Evolutionary conservation across 37 sponge, comb jelly and placozoan species (phyloP).

Genomic region (Ephydatia muelleri): DNA sequence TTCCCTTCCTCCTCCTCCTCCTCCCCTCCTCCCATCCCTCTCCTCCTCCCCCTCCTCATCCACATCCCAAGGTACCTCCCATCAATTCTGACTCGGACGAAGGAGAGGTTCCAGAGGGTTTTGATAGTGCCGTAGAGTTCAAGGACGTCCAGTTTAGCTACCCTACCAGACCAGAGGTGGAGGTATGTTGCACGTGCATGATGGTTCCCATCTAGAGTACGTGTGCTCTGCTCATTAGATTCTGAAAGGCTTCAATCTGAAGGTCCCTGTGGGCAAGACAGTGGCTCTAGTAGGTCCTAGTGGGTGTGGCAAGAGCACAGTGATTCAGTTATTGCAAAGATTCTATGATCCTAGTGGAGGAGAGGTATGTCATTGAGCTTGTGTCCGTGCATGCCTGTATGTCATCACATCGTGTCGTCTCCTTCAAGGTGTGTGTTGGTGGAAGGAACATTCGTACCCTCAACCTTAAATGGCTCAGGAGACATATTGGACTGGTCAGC

Average conservation of each 20-base stretch:
- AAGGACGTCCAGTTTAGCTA: conserved; percentile 40
- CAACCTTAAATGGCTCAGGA: conserved; percentile 87
- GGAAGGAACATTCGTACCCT: conserved; percentile 70
- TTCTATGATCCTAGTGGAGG: conserved; percentile 77
- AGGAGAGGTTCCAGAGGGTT: conserved; percentile 7
- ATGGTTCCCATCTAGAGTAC: not conserved
- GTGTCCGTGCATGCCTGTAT: not conserved
- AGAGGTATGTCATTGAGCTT: conserved; percentile 5
- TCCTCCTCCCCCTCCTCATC: not conserved
- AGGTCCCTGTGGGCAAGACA: conserved; percentile 67
- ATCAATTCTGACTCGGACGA: conserved; percentile 13
- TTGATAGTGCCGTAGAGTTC: conserved; percentile 16
- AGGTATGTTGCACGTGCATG: not conserved
- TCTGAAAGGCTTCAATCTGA: conserved; percentile 50
- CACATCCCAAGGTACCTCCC: conserved; percentile 20
- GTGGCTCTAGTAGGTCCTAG: conserved; percentile 90
- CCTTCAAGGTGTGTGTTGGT: conserved; percentile 54
- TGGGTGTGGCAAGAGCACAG: conserved; percentile 94
- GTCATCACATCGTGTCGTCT: not conserved
- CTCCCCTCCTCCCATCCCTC: not conserved
- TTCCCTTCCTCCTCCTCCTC: not conserved
- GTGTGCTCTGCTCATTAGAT: conserved; percentile 35
- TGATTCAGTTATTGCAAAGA: conserved; percentile 79
- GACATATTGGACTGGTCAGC: conserved; percentile 87
- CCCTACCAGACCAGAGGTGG: conserved; percentile 44